Evolutionary conservation across 2,888 invertebrate genomes (phyloP).

Genomic region (Noctua janthina): DNA sequence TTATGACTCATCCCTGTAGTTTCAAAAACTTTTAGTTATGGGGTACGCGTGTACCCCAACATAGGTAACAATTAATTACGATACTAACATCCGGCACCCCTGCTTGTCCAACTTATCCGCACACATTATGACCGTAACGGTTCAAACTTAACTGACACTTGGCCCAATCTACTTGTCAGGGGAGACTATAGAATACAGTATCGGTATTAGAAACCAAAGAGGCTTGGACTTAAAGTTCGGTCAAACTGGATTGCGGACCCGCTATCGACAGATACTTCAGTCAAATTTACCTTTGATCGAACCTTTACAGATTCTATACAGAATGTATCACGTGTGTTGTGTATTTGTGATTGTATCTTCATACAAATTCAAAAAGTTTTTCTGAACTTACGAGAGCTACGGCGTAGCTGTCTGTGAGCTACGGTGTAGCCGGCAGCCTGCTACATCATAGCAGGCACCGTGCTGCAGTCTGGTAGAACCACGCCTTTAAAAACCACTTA

Average conservation of each 20-base stretch:
- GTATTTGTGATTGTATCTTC: not conserved
- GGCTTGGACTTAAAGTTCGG: not conserved
- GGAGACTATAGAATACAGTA: not conserved
- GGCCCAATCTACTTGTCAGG: constrained; percentile 9
- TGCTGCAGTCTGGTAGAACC: not conserved
- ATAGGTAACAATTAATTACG: constrained; percentile 32
- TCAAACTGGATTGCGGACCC: not conserved
- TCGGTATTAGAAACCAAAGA: not conserved
- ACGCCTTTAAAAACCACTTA: too few relatives aligned
- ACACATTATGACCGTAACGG: constrained; percentile 21
- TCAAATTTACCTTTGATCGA: not conserved
- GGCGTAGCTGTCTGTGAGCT: constrained; percentile 6
- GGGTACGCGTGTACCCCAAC: not conserved
- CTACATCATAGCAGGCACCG: constrained; percentile 8
- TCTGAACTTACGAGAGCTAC: not conserved
- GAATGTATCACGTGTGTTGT: not conserved
- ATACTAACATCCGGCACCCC: not conserved
- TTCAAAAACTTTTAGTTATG: not conserved
- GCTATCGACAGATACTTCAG: not conserved
- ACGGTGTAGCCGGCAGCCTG: constrained; percentile 11
- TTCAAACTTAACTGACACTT: not conserved
- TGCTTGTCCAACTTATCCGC: constrained; percentile 29
- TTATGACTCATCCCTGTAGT: not conserved
- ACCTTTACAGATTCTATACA: not conserved
- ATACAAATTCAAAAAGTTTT: not conserved